Base-by-base conservation (phyloP, 2,888 invertebrate genomes). In the Nyleta sp. region DNA sequence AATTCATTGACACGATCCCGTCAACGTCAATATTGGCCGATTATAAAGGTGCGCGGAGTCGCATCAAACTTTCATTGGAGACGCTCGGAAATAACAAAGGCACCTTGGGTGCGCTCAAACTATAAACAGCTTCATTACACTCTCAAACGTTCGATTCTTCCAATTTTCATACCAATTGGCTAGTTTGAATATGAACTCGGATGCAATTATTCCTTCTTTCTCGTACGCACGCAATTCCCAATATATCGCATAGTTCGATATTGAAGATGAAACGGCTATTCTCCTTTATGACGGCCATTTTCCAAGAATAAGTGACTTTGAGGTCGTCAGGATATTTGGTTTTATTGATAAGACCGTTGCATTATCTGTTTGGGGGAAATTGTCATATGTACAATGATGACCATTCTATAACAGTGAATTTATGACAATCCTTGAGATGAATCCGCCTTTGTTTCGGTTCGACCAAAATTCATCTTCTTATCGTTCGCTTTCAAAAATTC, bases 1-100 rank as follows among this genome's bases (percentile, higher is more conserved):
- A 46, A 46, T 60, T 46, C 59, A 59, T 42, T 44, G 59, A 59
- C 31, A 44, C 59, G 15, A 31, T 44, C 28, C 28, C 18, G 18
- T 57, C 28, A 42, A 57, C 15, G 48, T 62, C 48, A 48, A 62
- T 62, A 24, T 35, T 38, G 20, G 48, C 13, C 48, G 24, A 24
- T 48, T 48, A 15, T 28, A 28, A 28, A 28, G 28, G 6, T 28
- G 28, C n/a, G n/a, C n/a, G n/a, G n/a, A n/a, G n/a, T n/a, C n/a
- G n/a, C n/a, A n/a, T n/a, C n/a, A n/a, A n/a, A n/a, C n/a, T n/a
- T n/a, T n/a, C n/a, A n/a, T n/a, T 28, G 28, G 28, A 28, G 7
- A 28, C 17, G 24, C 3, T 11, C 35, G 20, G 7, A 13, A 11
- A 55, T 38, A 55, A 35, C 15, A 38, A 38, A 55, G 15, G 38